Percentiles rank a stretch among this genome's conserved stretches.
Conservation (phyloP, 2,797 vertebrate species). For the Parotocinclus haroldoi region DNA sequence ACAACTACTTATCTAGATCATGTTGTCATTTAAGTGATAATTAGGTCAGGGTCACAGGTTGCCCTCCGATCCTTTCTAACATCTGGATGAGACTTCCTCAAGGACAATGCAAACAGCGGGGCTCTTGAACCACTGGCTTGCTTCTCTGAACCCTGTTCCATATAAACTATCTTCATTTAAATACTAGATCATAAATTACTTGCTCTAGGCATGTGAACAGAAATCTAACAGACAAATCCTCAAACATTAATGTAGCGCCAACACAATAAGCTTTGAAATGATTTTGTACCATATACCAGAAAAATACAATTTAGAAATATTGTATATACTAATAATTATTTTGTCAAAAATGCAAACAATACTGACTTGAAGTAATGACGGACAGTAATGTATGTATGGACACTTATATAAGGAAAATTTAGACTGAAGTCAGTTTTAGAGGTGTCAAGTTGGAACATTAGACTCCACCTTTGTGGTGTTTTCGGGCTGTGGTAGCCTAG, state of each 20-base stretch:
- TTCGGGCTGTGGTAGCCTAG: too few relatives aligned
- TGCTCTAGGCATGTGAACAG: background rate
- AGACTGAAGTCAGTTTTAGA: too few relatives aligned
- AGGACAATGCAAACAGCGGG: conserved; percentile 72
- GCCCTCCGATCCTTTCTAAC: conserved; percentile 78
- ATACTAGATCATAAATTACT: conserved; percentile 46
- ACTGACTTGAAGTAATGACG: too few relatives aligned
- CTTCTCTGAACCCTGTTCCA: conserved; percentile 55
- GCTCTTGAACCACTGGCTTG: conserved; percentile 53
- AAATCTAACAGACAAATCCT: background rate
- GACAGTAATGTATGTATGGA: too few relatives aligned
- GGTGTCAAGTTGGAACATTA: too few relatives aligned
- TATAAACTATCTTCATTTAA: conserved; percentile 73
- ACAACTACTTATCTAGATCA: conserved; percentile 91
- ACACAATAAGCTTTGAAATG: background rate
- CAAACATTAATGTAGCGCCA: background rate
- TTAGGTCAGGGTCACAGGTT: conserved; percentile 87
- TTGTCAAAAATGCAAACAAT: too few relatives aligned
- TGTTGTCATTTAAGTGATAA: conserved; percentile 98
- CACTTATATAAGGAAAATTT: too few relatives aligned
- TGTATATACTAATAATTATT: too few relatives aligned
- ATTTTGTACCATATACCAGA: too few relatives aligned
- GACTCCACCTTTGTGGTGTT: too few relatives aligned
- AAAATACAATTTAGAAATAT: too few relatives aligned
- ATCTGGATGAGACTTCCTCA: conserved; percentile 78